phyloP scores from a whole-genome alignment of 2,888 invertebrate species.

The Eupeodes luniger region DNA sequence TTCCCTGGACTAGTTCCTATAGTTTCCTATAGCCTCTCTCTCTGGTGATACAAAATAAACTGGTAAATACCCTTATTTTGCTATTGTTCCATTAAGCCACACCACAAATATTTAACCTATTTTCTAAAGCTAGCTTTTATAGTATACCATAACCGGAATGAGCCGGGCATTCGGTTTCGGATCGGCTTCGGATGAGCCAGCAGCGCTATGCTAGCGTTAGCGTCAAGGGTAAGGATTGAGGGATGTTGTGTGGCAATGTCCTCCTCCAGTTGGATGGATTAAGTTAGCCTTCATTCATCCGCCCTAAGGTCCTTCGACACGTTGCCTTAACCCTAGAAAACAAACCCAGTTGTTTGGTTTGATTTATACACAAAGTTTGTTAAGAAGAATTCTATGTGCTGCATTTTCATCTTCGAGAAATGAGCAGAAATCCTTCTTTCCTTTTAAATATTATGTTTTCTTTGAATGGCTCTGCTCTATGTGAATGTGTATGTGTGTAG shows the following conservation, averaged over 20 bases:
- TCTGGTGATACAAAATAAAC: conserved; percentile 50
- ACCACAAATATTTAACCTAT: conserved; percentile 47
- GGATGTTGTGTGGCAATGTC: conserved; percentile 30
- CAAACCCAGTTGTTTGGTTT: conserved; percentile 51
- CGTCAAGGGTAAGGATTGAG: too few relatives aligned
- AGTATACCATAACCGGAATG: neutral
- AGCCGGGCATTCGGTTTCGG: conserved; percentile 19
- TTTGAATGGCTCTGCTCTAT: neutral
- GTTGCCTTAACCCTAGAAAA: conserved; percentile 50
- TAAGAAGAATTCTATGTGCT: conserved; percentile 34
- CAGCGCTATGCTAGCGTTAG: too few relatives aligned
- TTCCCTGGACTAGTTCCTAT: conserved; percentile 20
- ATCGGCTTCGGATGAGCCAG: too few relatives aligned
- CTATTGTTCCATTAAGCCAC: conserved; percentile 39
- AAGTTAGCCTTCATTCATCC: conserved; percentile 56
- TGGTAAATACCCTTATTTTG: conserved; percentile 52
- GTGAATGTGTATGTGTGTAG: neutral
- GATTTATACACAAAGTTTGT: conserved; percentile 60
- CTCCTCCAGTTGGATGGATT: conserved; percentile 53
- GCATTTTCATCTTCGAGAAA: conserved; percentile 49
- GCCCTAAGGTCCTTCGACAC: conserved; percentile 47
- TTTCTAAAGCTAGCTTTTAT: conserved; percentile 34
- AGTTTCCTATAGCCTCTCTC: conserved; percentile 34
- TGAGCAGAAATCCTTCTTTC: conserved; percentile 50
- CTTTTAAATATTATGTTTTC: conserved; percentile 21